Evolutionary conservation across 2,797 vertebrate genomes (phyloP).

Genomic region (Tenualosa ilisha): DNA sequence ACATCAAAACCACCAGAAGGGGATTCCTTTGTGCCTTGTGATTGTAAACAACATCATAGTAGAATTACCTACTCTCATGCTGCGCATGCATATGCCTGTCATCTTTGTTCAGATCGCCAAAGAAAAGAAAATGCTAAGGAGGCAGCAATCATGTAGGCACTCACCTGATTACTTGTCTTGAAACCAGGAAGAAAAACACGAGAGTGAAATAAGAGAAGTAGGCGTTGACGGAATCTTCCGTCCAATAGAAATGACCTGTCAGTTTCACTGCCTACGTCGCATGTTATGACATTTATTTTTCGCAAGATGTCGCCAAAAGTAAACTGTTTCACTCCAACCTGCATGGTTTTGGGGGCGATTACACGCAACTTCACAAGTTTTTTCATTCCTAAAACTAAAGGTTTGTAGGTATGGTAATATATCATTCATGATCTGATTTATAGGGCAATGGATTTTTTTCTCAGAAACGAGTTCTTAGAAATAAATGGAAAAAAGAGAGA

Average conservation of each 20-base stretch:
- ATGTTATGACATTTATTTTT: background rate
- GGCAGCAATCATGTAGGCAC: background rate
- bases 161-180: background rate
- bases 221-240: background rate
- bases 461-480: too few relatives aligned
- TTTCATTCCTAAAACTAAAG: too few relatives aligned
- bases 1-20: background rate
- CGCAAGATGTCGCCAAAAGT: background rate
- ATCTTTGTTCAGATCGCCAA: background rate
- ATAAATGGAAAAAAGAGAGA: too few relatives aligned
- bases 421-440: too few relatives aligned
- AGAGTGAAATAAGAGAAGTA: conserved; percentile 4
- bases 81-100: background rate
- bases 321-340: background rate
- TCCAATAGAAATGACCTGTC: background rate
- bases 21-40: background rate
- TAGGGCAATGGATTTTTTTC: too few relatives aligned
- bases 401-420: too few relatives aligned
- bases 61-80: background rate
- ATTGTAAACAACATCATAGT: background rate
- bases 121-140: background rate
- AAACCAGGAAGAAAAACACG: conserved; percentile 20
- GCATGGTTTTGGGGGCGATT: too few relatives aligned
- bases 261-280: background rate
- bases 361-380: too few relatives aligned